phyloP scores from a whole-genome alignment of 2,888 invertebrate species.

The Mechanitis mazaeus region DNA sequence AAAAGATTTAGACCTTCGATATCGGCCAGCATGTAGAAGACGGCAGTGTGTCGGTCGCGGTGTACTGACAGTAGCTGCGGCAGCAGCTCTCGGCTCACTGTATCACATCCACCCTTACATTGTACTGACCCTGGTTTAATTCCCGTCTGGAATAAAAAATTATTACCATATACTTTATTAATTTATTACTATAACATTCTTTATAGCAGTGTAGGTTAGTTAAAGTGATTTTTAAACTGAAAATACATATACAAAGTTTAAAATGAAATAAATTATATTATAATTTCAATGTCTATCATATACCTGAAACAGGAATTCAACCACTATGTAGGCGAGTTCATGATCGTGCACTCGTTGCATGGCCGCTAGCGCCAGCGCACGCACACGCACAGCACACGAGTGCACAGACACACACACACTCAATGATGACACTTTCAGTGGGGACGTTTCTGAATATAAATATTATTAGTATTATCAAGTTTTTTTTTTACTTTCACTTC shows the following conservation, averaged over 20 bases:
- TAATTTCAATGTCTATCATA: too few relatives aligned
- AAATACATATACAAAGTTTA: too few relatives aligned
- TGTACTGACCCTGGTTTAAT: slow-evolving; percentile 38
- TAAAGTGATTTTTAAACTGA: too few relatives aligned
- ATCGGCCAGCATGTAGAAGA: slow-evolving; percentile 46
- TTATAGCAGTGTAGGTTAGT: not conserved
- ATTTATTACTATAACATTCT: not conserved
- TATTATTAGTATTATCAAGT: not conserved
- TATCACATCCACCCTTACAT: slow-evolving; percentile 44
- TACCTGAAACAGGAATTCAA: slow-evolving; percentile 58
- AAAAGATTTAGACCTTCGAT: slow-evolving; percentile 36
- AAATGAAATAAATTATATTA: too few relatives aligned
- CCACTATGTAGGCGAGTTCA: slow-evolving; percentile 46
- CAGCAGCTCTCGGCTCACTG: slow-evolving; percentile 34
- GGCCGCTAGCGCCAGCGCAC: slow-evolving; percentile 41
- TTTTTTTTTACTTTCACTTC: too few relatives aligned
- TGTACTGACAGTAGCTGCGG: slow-evolving; percentile 41
- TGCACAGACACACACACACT: slow-evolving; percentile 39
- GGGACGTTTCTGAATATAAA: slow-evolving; percentile 36
- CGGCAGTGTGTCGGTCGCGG: slow-evolving; percentile 41
- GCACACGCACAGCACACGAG: slow-evolving; percentile 43
- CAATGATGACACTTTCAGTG: slow-evolving; percentile 34
- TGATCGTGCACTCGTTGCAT: slow-evolving; percentile 41
- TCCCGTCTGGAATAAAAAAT: slow-evolving; percentile 40
- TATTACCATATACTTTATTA: not conserved